Percentiles rank a stretch among this genome's conserved stretches.
These are phyloP conservation scores for Rhagophthalmus giganteus DNA, from an alignment of 2,888 invertebrate species.

Conservation along the genomic window DNA sequence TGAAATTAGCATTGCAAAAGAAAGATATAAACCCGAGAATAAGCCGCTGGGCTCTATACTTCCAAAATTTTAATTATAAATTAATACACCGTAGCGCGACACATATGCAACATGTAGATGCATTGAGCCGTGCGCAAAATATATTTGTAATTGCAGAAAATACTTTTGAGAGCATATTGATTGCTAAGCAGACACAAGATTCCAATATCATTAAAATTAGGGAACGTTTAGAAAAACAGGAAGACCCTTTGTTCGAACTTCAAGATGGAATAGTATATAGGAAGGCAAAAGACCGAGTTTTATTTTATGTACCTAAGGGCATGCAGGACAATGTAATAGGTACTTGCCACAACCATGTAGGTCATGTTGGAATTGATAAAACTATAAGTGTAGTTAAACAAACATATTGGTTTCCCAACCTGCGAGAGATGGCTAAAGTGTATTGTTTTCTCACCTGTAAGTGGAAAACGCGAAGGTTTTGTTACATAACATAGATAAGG, in stretches of 20 bases:
- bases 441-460: not conserved
- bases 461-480: slow-evolving; percentile 1
- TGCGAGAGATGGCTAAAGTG: slow-evolving; percentile 19
- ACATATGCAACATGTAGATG: slow-evolving; percentile 33
- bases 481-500: slow-evolving; percentile 9
- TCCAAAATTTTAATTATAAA: slow-evolving; percentile 21
- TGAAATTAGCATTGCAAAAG: slow-evolving; percentile 40
- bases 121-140: slow-evolving; percentile 9
- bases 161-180: slow-evolving; percentile 17
- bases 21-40: slow-evolving; percentile 43
- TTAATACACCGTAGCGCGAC: slow-evolving; percentile 1
- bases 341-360: slow-evolving; percentile 23
- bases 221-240: slow-evolving; percentile 5
- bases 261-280: slow-evolving; percentile 35
- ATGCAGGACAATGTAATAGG: slow-evolving; percentile 23
- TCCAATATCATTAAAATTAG: slow-evolving; percentile 10
- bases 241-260: slow-evolving; percentile 28
- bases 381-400: slow-evolving; percentile 1
- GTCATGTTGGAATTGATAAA: slow-evolving; percentile 25
- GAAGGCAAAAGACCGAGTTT: slow-evolving; percentile 17
- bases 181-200: slow-evolving; percentile 12
- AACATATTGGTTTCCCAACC: slow-evolving; percentile 23
- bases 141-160: slow-evolving; percentile 21
- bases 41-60: slow-evolving; percentile 38
- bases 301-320: slow-evolving; percentile 21